Percentiles rank a stretch among this genome's conserved stretches.
phyloP scores from a whole-genome alignment of 2,113 vertebrate species.

The Macquaria australasica region DNA sequence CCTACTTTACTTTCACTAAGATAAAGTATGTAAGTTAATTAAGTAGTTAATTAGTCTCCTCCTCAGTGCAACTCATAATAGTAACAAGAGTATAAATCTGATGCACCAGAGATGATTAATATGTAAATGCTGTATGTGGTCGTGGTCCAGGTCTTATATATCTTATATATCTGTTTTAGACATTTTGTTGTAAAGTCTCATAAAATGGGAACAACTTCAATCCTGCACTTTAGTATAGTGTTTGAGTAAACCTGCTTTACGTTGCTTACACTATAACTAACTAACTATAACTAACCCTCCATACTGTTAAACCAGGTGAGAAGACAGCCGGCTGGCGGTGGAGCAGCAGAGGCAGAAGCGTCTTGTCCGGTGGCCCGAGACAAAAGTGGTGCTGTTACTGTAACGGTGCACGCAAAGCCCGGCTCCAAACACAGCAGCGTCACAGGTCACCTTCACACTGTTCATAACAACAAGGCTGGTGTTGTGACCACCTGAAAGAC shows the following conservation, averaged over 20 bases:
- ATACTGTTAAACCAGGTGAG: slow-evolving; percentile 43
- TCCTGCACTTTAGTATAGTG: not conserved
- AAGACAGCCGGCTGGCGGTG: slow-evolving; percentile 2
- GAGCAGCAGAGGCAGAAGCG: slow-evolving; percentile 27
- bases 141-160: too few relatives aligned
- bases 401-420: slow-evolving; percentile 90
- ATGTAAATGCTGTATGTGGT: too few relatives aligned
- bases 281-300: not conserved
- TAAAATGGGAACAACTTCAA: not conserved
- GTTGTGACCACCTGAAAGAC: too few relatives aligned
- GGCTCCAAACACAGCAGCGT: slow-evolving; percentile 88
- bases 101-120: too few relatives aligned
- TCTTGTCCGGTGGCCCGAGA: slow-evolving; percentile 83
- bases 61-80: too few relatives aligned
- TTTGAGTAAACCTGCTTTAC: not conserved
- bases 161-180: too few relatives aligned
- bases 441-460: slow-evolving; percentile 78
- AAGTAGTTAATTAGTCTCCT: too few relatives aligned
- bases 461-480: fast-evolving
- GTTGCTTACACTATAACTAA: not conserved
- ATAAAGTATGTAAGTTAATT: too few relatives aligned
- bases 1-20: too few relatives aligned
- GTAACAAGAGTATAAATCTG: too few relatives aligned
- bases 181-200: too few relatives aligned
- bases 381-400: slow-evolving; percentile 82